A percentile compares a stretch with the other conserved stretches of the same genome.
Conservation (phyloP, 2,888 invertebrate genomes). For the Xestia c-nigrum region DNA sequence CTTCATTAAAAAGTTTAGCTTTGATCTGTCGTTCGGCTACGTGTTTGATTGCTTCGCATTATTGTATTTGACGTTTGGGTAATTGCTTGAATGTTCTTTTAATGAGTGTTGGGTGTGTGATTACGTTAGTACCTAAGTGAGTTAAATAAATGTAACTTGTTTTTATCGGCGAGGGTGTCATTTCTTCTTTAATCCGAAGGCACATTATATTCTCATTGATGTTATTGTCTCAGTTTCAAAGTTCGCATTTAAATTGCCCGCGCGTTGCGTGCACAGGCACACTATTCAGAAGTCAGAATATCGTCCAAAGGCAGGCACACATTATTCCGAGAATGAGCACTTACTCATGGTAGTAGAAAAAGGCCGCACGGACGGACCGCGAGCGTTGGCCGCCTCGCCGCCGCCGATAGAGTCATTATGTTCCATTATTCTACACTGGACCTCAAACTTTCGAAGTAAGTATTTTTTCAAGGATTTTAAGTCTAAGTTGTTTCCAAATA, state of each 20-base stretch:
- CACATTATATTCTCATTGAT: slow-evolving; percentile 2
- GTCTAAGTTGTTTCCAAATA: not conserved
- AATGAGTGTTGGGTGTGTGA: slow-evolving; percentile 59
- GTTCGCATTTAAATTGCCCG: slow-evolving; percentile 28
- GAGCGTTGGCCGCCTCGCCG: slow-evolving; percentile 80
- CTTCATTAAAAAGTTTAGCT: slow-evolving; percentile 83
- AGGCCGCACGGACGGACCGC: slow-evolving; percentile 63
- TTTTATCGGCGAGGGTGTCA: not conserved
- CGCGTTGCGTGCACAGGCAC: slow-evolving; percentile 48
- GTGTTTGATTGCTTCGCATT: slow-evolving; percentile 75
- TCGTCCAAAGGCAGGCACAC: slow-evolving; percentile 54
- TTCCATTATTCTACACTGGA: slow-evolving; percentile 83
- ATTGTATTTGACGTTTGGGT: slow-evolving; percentile 74
- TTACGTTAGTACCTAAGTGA: slow-evolving; percentile 52
- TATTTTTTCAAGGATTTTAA: not conserved
- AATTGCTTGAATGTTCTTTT: slow-evolving; percentile 75
- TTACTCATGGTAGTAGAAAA: slow-evolving; percentile 69
- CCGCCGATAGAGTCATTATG: slow-evolving; percentile 90
- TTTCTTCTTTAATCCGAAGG: not conserved
- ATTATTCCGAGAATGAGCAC: slow-evolving; percentile 71
- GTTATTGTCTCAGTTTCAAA: not conserved
- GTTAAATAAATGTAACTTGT: slow-evolving; percentile 23
- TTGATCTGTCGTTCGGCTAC: slow-evolving; percentile 79
- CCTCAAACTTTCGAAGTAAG: slow-evolving; percentile 75
- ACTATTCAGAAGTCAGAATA: slow-evolving; percentile 62